A percentile compares a stretch with the other conserved stretches of the same genome.
Conservation (phyloP, 1,140 invertebrate genomes). For the Chrysoperla carnea region DNA sequence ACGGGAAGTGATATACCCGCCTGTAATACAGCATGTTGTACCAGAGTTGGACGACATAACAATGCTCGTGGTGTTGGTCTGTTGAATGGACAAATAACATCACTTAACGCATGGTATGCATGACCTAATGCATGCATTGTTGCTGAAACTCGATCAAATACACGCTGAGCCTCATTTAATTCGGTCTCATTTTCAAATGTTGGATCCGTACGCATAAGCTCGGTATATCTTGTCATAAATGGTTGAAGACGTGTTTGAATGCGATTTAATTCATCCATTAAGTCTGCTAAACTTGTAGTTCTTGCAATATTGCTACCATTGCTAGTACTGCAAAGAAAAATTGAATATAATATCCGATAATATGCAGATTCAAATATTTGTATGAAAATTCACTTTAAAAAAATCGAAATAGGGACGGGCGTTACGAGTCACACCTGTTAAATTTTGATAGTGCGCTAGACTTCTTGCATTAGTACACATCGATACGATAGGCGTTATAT, state of each 20-base stretch:
- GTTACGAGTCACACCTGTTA: too few species aligned
- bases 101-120: conserved; percentile 73
- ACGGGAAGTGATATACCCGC: conserved; percentile 46
- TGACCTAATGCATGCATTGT: conserved; percentile 71
- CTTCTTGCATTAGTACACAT: too few species aligned
- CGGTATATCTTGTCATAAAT: conserved; percentile 37
- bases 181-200: conserved; percentile 26
- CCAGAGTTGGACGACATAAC: conserved; percentile 48
- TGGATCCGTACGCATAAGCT: conserved; percentile 37
- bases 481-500: too few species aligned
- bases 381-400: too few species aligned
- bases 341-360: conserved; percentile 4
- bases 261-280: conserved; percentile 35
- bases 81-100: conserved; percentile 56
- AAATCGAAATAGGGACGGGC: too few species aligned
- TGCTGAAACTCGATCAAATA: conserved; percentile 55
- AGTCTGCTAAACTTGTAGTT: conserved; percentile 34
- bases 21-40: conserved; percentile 47
- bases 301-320: conserved; percentile 22
- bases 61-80: conserved; percentile 48
- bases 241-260: conserved; percentile 42
- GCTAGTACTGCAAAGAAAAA: conserved; percentile 9
- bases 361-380: too few species aligned
- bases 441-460: too few species aligned
- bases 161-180: conserved; percentile 32